A percentile compares a stretch with the other conserved stretches of the same genome.
These are phyloP conservation scores for Acanthosepion pharaonis DNA, from an alignment of 2,888 invertebrate species.

Conservation along the genomic window DNA sequence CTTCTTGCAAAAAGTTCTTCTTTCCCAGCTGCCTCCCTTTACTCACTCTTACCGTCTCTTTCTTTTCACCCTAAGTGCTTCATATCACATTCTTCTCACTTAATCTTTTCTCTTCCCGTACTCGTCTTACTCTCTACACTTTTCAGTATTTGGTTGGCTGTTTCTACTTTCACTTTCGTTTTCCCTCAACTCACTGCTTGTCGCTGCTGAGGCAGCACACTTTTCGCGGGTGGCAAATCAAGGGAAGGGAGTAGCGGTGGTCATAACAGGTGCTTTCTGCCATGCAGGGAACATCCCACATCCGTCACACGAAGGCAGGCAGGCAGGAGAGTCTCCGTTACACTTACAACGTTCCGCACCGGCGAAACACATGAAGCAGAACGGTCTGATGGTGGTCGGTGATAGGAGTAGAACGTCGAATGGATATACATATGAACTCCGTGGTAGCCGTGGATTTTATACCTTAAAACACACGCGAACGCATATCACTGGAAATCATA, in stretches of 20 bases:
- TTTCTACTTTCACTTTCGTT: slow-evolving; percentile 11
- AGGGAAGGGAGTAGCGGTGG: slow-evolving; percentile 33
- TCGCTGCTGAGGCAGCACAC: slow-evolving; percentile 33
- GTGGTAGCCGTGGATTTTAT: not conserved
- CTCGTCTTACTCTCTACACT: not conserved
- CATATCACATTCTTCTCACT: not conserved
- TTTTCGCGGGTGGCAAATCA: slow-evolving; percentile 33
- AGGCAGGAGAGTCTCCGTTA: not conserved
- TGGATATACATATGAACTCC: not conserved
- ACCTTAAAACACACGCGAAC: not conserved
- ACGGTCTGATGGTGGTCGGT: not conserved
- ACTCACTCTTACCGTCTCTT: not conserved
- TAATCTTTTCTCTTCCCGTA: not conserved
- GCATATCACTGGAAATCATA: not conserved
- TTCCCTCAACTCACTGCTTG: not conserved
- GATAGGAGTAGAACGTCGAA: not conserved
- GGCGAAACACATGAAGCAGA: slow-evolving; percentile 16
- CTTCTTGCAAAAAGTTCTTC: not conserved
- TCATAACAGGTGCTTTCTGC: slow-evolving; percentile 1
- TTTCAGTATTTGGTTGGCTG: not conserved
- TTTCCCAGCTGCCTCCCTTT: not conserved
- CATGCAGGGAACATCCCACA: slow-evolving; percentile 14
- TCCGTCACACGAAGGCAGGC: slow-evolving; percentile 11
- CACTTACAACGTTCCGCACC: not conserved
- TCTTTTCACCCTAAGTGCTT: not conserved